Evolutionary conservation across 1,140 invertebrate species (phyloP), one percentile per base, ranked within the genome.

Genomic region (Anagrus nilaparvatae): DNA sequence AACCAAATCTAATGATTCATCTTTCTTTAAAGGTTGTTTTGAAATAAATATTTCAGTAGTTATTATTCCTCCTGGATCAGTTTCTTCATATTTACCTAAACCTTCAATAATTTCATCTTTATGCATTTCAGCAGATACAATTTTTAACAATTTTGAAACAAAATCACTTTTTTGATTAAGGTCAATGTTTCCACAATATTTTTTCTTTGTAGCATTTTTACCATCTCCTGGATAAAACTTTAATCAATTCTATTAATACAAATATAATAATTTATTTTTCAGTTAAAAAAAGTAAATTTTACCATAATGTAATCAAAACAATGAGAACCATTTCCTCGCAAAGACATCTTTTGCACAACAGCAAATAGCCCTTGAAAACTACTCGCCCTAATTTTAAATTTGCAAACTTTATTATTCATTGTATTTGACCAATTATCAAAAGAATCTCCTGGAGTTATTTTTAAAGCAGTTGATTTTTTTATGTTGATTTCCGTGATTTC

Each of bases 41-140:
- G 60, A 62, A 19, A 65, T 51, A 23, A 57, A 62, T 47, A 65
- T 61, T 16, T 53, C 50, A 29, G 63, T 65, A 40, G 59, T 55
- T 44, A 61, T 49, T 44, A 54, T 49, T 13, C 49, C 48, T n/a
- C 45, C 40, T 4, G 21, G 18, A 25, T 45, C 50, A n/a, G 29
- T 28, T 34, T 40, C 39, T 3, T 43, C 47, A 31, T 44, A 46
- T 16, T 52, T 47, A 10, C 18, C 21, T 51, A n/a, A n/a, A n/a
- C n/a, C n/a, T n/a, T n/a, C n/a, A 42, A 0, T 39, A 20, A 25
- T 14, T 19, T 29, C 18, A 27, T 12, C 13, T 19, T 23, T 8
- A 21, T 7, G 12, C 5, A 17, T 36, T 3, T 28, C 13, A 36
- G 9, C 5, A n/a, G n/a, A n/a, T n/a, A n/a, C n/a, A n/a, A n/a